Conservation (phyloP, 2,797 vertebrate species). For the Neosilurus mollespiculum region DNA sequence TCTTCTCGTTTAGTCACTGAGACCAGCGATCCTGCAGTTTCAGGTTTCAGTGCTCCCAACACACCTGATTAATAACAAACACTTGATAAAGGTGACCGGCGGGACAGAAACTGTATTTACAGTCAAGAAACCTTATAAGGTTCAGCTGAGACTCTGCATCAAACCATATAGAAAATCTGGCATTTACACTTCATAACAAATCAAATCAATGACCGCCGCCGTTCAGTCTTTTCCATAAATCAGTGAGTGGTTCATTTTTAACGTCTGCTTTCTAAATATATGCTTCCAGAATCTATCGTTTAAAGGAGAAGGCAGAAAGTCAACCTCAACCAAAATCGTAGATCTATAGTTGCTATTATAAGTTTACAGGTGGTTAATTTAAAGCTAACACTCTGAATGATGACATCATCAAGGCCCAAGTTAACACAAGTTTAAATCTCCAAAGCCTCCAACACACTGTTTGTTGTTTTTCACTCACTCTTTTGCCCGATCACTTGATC, state of each 20-base stretch:
- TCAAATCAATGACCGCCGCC: not conserved
- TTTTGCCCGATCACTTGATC: no score
- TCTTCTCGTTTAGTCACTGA: not conserved
- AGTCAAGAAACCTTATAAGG: not conserved
- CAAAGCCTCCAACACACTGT: no score
- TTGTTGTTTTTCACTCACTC: no score
- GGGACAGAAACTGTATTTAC: conserved; percentile 1
- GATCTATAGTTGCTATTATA: no score
- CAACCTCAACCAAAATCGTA: no score
- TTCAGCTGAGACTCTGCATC: not conserved
- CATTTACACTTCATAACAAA: not conserved
- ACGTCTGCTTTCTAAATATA: not conserved
- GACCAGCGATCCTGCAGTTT: not conserved
- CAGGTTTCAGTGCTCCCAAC: not conserved
- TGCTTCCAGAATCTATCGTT: not conserved
- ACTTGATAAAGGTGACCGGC: not conserved
- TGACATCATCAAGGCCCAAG: no score
- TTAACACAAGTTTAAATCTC: no score
- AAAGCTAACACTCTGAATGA: no score
- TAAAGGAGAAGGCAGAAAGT: not conserved
- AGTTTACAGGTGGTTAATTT: no score
- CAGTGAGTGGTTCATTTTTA: not conserved
- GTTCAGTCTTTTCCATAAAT: not conserved
- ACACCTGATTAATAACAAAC: not conserved
- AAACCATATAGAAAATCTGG: not conserved